A percentile compares a stretch with the other conserved stretches of the same genome.
These are phyloP conservation scores for Xyrichtys novacula DNA, from an alignment of 2,797 vertebrate species.

Conservation along the genomic window DNA sequence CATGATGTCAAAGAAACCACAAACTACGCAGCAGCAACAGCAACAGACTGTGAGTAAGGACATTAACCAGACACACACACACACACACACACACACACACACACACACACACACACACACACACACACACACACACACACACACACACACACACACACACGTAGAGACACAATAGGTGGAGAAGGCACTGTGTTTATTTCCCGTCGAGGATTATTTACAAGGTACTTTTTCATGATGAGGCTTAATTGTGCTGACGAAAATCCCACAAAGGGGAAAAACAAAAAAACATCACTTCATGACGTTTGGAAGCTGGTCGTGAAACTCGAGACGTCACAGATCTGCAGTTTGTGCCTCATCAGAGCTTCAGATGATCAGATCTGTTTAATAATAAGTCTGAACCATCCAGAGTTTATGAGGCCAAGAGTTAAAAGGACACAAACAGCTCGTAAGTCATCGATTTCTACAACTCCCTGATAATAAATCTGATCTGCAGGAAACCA, in stretches of 20 bases:
- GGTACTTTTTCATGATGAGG: slow-evolving; percentile 21
- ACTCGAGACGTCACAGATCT: slow-evolving; percentile 18
- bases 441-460: slow-evolving; percentile 18
- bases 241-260: slow-evolving; percentile 18
- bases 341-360: slow-evolving; percentile 5
- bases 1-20: slow-evolving; percentile 39
- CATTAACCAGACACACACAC: slow-evolving; percentile 15
- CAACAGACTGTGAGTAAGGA: slow-evolving; percentile 25
- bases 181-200: slow-evolving; percentile 11
- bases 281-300: slow-evolving; percentile 12
- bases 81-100: no score
- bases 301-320: slow-evolving; percentile 17
- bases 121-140: no score
- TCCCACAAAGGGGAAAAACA: not conserved
- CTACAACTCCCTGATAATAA: slow-evolving; percentile 19
- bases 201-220: slow-evolving; percentile 27
- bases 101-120: slow-evolving; percentile 6
- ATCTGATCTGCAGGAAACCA: slow-evolving; percentile 40
- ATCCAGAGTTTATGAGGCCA: slow-evolving; percentile 34
- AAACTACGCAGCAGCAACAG: slow-evolving; percentile 15
- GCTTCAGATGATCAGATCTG: slow-evolving; percentile 23
- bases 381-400: slow-evolving; percentile 15
- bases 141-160: slow-evolving; percentile 3
- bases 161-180: slow-evolving; percentile 23
- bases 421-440: slow-evolving; percentile 30